Conservation (phyloP, 2,888 invertebrate species). For the Acronicta psi region DNA sequence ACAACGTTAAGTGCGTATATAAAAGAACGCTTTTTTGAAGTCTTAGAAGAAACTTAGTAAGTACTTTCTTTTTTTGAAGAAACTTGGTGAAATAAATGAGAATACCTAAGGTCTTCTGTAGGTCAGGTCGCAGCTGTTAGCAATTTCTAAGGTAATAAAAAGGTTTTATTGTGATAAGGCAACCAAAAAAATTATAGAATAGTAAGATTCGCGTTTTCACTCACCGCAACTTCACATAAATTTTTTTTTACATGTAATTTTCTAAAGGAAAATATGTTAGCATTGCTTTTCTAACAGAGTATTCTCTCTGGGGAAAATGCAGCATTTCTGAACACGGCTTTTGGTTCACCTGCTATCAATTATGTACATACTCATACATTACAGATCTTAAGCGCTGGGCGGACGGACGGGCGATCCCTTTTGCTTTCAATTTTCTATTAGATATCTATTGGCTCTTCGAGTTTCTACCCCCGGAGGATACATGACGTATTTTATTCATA, state of each 20-base stretch:
- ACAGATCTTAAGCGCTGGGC: slow-evolving; percentile 6
- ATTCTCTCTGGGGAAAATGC: slow-evolving; percentile 14
- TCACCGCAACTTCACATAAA: neutral
- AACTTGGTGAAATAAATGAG: neutral
- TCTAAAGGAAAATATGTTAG: neutral
- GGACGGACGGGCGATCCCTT: neutral
- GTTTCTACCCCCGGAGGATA: neutral
- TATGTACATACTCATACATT: slow-evolving; percentile 25
- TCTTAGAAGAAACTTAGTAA: too few relatives aligned
- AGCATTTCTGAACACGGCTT: slow-evolving; percentile 18
- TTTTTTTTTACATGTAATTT: slow-evolving; percentile 4
- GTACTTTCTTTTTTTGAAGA: too few relatives aligned
- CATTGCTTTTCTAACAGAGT: slow-evolving; percentile 10
- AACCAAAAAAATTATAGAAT: slow-evolving; percentile 18
- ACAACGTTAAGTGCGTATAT: too few relatives aligned
- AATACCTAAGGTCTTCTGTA: neutral
- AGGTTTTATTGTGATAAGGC: slow-evolving; percentile 9
- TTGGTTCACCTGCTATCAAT: slow-evolving; percentile 31
- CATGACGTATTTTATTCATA: neutral
- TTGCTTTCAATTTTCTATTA: slow-evolving; percentile 12
- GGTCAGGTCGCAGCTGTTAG: slow-evolving; percentile 11
- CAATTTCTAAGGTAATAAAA: slow-evolving; percentile 7
- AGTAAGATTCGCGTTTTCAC: neutral
- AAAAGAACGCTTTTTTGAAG: too few relatives aligned
- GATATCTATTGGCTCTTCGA: neutral